A percentile compares a stretch with the other conserved stretches of the same genome.
Conservation (phyloP, 1,140 invertebrate genomes). For the Battus philenor region DNA sequence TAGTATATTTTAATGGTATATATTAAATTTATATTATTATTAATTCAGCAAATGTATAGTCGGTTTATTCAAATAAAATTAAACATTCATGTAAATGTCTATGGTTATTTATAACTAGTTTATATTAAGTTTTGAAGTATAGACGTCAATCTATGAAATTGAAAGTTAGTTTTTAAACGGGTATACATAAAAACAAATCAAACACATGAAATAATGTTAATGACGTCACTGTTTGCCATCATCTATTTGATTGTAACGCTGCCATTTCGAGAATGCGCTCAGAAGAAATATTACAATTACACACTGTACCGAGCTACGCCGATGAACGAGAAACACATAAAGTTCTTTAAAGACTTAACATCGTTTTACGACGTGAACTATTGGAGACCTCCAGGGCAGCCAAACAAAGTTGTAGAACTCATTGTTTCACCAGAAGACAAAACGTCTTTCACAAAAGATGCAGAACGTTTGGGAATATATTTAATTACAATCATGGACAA, state of each 20-base stretch:
- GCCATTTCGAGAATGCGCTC: conserved; percentile 15
- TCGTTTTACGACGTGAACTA: conserved; percentile 34
- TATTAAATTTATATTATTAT: no score
- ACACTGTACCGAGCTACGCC: conserved; percentile 44
- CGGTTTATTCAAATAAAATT: no score
- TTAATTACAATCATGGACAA: conserved; percentile 41
- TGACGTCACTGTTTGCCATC: neutral
- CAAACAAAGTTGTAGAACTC: conserved; percentile 41
- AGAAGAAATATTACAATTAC: conserved; percentile 45
- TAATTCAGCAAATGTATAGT: no score
- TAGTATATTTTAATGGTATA: no score
- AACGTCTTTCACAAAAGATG: conserved; percentile 23
- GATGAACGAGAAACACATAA: conserved; percentile 28
- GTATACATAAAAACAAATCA: neutral
- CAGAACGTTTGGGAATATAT: conserved; percentile 28
- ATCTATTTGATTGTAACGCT: conserved; percentile 11
- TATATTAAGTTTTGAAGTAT: no score
- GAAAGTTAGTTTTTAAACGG: neutral
- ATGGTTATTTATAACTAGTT: neutral
- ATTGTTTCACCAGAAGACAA: conserved; percentile 36
- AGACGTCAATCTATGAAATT: neutral
- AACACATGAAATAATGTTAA: neutral
- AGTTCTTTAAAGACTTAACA: conserved; percentile 42
- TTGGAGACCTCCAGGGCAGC: conserved; percentile 38
- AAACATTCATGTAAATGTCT: neutral